A percentile compares a stretch with the other conserved stretches of the same genome.
Evolutionary conservation across 2,888 invertebrate genomes (phyloP).

Genomic region (Brachyptera putata): DNA sequence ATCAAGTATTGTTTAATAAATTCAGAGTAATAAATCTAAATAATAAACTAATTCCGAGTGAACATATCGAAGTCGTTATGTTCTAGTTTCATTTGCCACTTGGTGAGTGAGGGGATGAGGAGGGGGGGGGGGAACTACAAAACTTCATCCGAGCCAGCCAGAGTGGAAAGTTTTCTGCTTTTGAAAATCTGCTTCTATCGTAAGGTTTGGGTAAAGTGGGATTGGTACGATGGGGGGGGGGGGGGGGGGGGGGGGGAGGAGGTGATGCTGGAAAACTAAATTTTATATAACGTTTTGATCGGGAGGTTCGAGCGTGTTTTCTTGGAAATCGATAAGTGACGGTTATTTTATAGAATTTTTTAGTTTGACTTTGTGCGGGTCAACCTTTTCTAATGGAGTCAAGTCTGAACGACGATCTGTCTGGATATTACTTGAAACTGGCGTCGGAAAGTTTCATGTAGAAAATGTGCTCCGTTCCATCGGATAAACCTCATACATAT

Average conservation of each 20-base stretch:
- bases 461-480: too few species aligned
- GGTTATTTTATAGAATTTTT: slow-evolving; percentile 6
- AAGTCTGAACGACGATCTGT: too few species aligned
- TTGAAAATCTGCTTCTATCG: slow-evolving; percentile 5
- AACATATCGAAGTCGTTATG: slow-evolving; percentile 6
- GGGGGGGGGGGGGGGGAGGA: neutral
- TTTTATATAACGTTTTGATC: slow-evolving; percentile 6
- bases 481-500: too few species aligned
- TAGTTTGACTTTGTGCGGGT: neutral
- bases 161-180: slow-evolving; percentile 6
- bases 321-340: neutral
- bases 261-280: neutral
- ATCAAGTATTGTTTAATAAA: too few species aligned
- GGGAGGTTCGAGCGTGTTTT: neutral
- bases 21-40: too few species aligned
- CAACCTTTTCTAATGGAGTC: neutral
- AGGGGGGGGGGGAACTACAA: neutral
- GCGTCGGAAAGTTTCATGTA: too few species aligned
- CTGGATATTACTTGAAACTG: neutral
- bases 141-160: neutral
- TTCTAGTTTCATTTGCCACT: slow-evolving; percentile 11
- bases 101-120: neutral
- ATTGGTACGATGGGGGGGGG: neutral
- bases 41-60: too few species aligned
- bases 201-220: neutral